Evolutionary conservation across 2,797 vertebrate genomes (phyloP), one percentile per base, ranked within the genome.

Genomic region (Aphelocoma californica): DNA sequence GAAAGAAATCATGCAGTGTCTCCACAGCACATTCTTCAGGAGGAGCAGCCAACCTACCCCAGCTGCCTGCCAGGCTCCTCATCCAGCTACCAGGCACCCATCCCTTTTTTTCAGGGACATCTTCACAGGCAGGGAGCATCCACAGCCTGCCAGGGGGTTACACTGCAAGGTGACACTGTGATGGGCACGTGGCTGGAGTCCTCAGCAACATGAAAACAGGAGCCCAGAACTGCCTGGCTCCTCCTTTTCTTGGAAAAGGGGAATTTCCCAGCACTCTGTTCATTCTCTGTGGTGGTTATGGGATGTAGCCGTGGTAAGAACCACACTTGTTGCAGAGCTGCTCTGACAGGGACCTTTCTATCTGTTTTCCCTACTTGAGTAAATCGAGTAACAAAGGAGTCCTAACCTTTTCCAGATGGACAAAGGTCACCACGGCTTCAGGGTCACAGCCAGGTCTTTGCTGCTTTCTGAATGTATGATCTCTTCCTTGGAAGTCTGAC

Each of bases 181-280:
- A 42, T 11, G 13, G 32, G 24, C n/a, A 31, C 1, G 0, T 11
- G 51, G 48, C 26, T 64, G 17, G 50, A 47, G 7, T 9, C 18
- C 15, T 15, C 48, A 70, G 53, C 28, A 54, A 29, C 4, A 3
- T 38, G 26, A 36, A 71, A 44, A 82, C 10, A 38, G 45, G 45
- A 81, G 38, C 48, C 34, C 48, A 60, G n/a, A 48, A 32, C 29
- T 44, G 12, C 60, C 60, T 57, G 56, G 12, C n/a, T 92, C 45
- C 42, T 70, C 29, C 51, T 47, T 38, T 62, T 47, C 71, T 51
- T 4, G 5, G 60, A 15, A 40, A 81, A 66, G 29, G 1, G 9
- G 44, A 42, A 48, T 44, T 56, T 71, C 64, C 58, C 50, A 86
- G 61, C 38, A 29, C 17, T 2, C 31, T 71, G 10, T 13, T 42